Conservation (phyloP, 2,888 invertebrate species). For the Cephus pulcher region DNA sequence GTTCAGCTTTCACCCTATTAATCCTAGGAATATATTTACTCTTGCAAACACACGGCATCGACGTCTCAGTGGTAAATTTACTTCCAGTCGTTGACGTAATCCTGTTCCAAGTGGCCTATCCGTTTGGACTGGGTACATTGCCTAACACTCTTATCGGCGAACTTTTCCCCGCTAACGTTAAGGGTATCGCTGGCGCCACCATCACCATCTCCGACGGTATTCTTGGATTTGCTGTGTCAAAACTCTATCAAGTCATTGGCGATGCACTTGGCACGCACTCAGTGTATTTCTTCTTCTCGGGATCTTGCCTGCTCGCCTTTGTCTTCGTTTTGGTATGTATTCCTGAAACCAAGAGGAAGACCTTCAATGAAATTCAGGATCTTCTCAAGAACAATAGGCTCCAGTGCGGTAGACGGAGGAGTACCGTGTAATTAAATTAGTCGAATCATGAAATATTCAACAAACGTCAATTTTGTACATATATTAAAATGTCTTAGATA, state of each 20-base stretch:
- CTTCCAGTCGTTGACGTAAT: constrained; percentile 57
- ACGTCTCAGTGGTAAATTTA: constrained; percentile 47
- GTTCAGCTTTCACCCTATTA: constrained; percentile 52
- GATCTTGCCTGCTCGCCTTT: constrained; percentile 51
- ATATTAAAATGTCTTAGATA: background rate
- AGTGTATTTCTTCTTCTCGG: constrained; percentile 53
- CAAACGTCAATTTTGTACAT: background rate
- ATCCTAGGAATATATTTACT: constrained; percentile 53
- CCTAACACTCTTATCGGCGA: constrained; percentile 60
- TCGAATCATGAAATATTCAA: background rate
- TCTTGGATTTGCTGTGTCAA: constrained; percentile 57
- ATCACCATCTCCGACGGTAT: constrained; percentile 58
- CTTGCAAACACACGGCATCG: constrained; percentile 26
- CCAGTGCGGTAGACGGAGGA: constrained; percentile 12
- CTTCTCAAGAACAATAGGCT: constrained; percentile 33
- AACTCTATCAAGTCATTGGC: constrained; percentile 54
- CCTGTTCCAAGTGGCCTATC: constrained; percentile 55
- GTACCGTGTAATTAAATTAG: background rate
- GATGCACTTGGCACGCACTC: constrained; percentile 42
- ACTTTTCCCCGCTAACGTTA: constrained; percentile 59
- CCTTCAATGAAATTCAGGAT: constrained; percentile 56
- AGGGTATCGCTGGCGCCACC: constrained; percentile 56
- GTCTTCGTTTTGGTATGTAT: constrained; percentile 50
- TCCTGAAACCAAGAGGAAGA: constrained; percentile 61
- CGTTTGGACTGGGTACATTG: constrained; percentile 59